phyloP scores from a whole-genome alignment of 2,797 vertebrate species.

The Mus spretus region DNA sequence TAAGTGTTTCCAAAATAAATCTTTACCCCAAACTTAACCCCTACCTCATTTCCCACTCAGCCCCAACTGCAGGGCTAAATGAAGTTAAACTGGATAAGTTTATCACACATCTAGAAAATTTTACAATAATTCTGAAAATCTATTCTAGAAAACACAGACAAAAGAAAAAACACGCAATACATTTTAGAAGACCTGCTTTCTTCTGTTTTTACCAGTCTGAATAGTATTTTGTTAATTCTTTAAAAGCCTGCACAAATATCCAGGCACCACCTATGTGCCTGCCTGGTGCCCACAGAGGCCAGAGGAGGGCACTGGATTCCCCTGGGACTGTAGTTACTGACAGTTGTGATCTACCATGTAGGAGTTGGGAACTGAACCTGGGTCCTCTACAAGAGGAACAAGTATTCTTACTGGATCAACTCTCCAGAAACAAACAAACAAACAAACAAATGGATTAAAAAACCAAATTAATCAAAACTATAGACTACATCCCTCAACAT shows the following conservation, averaged over 20 bases:
- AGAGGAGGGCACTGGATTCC: neutral
- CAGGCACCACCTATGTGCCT: neutral
- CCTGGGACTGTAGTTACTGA: neutral
- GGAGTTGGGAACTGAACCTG: neutral
- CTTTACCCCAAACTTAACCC: neutral
- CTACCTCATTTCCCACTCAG: neutral
- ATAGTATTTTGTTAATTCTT: neutral
- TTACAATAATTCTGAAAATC: neutral
- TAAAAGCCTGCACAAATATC: neutral
- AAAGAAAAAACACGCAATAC: neutral
- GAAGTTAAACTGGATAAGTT: neutral
- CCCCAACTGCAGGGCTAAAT: neutral
- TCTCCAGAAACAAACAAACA: neutral
- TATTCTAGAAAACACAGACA: neutral
- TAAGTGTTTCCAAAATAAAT: neutral
- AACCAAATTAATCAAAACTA: neutral
- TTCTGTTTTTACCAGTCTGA: neutral
- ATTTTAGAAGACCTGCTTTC: constrained; percentile 51
- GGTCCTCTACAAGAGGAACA: neutral
- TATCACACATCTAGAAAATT: constrained; percentile 34
- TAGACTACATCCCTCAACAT: neutral
- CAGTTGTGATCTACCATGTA: neutral
- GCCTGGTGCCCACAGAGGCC: neutral
- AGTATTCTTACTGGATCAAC: neutral
- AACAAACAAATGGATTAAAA: neutral